Percentiles rank a stretch among this genome's conserved stretches.
phyloP scores from a whole-genome alignment of 1,140 invertebrate genomes.

The Pissodes strobi region DNA sequence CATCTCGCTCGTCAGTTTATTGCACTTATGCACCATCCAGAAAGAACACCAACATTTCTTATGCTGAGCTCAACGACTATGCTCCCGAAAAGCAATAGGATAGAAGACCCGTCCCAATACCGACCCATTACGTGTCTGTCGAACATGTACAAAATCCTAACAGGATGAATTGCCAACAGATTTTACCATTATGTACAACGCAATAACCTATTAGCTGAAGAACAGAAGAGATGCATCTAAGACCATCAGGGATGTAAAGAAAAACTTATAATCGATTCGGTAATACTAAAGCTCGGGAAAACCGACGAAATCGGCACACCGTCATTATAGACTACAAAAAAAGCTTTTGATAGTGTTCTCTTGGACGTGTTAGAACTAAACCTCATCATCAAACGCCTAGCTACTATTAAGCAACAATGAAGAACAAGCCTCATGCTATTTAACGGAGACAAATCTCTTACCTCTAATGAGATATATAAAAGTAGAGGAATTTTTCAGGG shows the following conservation, averaged over 20 bases:
- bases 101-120: background rate
- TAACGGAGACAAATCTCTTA: background rate
- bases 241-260: background rate
- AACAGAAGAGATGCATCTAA: slow-evolving; percentile 1
- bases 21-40: background rate
- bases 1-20: background rate
- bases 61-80: background rate
- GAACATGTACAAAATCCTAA: slow-evolving; percentile 1
- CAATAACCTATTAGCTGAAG: slow-evolving; percentile 5
- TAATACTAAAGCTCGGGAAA: background rate
- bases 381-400: too few species aligned
- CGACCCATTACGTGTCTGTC: too few species aligned
- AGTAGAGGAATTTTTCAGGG: background rate
- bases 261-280: background rate
- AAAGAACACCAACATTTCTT: background rate
- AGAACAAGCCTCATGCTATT: background rate
- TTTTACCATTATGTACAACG: background rate
- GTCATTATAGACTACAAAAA: too few species aligned
- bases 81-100: slow-evolving; percentile 3
- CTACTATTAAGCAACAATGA: too few species aligned
- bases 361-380: background rate
- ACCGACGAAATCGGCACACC: background rate
- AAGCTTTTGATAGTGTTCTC: too few species aligned
- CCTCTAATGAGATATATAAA: background rate
- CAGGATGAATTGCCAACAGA: slow-evolving; percentile 2